These are phyloP conservation scores for Calonectris borealis DNA, from an alignment of 2,113 vertebrate genomes.

Conservation along the genomic window DNA sequence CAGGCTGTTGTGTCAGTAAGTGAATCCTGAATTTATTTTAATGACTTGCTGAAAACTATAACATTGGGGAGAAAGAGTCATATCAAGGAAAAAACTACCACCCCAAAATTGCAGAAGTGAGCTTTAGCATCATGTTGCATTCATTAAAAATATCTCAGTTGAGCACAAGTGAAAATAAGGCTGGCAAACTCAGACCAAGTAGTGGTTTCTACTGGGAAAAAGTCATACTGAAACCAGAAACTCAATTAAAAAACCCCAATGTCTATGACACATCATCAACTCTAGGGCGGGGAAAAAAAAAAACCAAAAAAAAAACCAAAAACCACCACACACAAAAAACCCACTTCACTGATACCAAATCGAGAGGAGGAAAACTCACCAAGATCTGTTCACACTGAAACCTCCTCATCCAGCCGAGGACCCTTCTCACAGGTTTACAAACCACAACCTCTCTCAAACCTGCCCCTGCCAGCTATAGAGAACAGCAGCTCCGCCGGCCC, in stretches of 20 bases:
- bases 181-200: background rate
- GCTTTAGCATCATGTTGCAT: background rate
- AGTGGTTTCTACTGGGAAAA: background rate
- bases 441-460: too few species aligned
- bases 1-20: background rate
- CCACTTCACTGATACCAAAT: accelerated
- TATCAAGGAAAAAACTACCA: background rate
- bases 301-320: too few species aligned
- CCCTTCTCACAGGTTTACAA: background rate
- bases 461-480: background rate
- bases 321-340: background rate
- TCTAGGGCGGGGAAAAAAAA: background rate
- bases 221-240: background rate
- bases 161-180: background rate
- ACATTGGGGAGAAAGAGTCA: background rate
- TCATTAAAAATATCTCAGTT: background rate
- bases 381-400: background rate
- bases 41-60: background rate
- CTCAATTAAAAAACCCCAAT: background rate
- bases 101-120: background rate
- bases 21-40: background rate
- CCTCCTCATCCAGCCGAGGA: background rate
- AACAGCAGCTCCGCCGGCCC: background rate
- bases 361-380: background rate
- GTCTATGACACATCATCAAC: background rate